Evolutionary conservation across 1,140 invertebrate species (phyloP).

Genomic region (Caenorhabditis elegans): WBcel235 BX284604.4:12684001-12684500

Average conservation of each 20-base stretch:
- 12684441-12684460: neutral
- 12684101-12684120: neutral
- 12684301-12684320: neutral
- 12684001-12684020: neutral
- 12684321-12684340: neutral
- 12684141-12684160: neutral
- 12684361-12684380: neutral
- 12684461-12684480: neutral
- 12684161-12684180: neutral
- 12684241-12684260: neutral
- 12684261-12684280: neutral
- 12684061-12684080: neutral
- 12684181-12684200: neutral
- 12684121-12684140: neutral
- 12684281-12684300: conserved; percentile 4
- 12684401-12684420: no score
- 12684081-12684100: neutral
- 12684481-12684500: no score
- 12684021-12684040: neutral
- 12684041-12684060: neutral
- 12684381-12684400: no score
- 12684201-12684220: neutral
- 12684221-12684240: conserved; percentile 21
- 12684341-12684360: neutral
- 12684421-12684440: no score